Evolutionary conservation across 2,797 vertebrate genomes (phyloP).

Genomic region (Pelobates cultripes): DNA sequence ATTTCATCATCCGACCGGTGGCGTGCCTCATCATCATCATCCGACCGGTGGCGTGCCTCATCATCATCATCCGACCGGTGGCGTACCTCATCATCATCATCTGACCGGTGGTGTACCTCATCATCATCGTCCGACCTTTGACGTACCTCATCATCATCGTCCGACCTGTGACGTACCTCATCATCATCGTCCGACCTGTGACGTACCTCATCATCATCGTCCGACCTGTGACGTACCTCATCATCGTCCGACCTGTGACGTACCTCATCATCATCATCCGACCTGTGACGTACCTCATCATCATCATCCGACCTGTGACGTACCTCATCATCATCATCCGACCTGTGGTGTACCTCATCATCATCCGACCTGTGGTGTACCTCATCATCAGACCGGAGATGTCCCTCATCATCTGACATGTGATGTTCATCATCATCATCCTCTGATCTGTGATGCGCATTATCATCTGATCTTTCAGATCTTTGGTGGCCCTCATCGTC

Average conservation of each 20-base stretch:
- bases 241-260: slow-evolving; percentile 74
- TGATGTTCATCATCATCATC: slow-evolving; percentile 73
- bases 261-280: slow-evolving; percentile 60
- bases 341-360: slow-evolving; percentile 67
- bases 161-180: slow-evolving; percentile 45
- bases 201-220: slow-evolving; percentile 53
- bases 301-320: slow-evolving; percentile 74
- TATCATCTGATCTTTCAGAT: slow-evolving; percentile 77
- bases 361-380: slow-evolving; percentile 72
- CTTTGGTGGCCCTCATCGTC: slow-evolving; percentile 63
- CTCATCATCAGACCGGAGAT: slow-evolving; percentile 69
- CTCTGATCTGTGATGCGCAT: slow-evolving; percentile 82
- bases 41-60: slow-evolving; percentile 69
- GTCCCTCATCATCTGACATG: slow-evolving; percentile 74
- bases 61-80: slow-evolving; percentile 74
- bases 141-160: slow-evolving; percentile 71
- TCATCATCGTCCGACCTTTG: slow-evolving; percentile 43
- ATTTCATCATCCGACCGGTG: slow-evolving; percentile 72
- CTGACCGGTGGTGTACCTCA: slow-evolving; percentile 37
- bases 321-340: slow-evolving; percentile 58
- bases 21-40: slow-evolving; percentile 55
- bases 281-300: slow-evolving; percentile 19
- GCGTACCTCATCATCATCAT: slow-evolving; percentile 68
- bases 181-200: slow-evolving; percentile 54
- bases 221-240: slow-evolving; percentile 51